These are phyloP conservation scores for Hylaeus anthracinus DNA, from an alignment of 1,140 invertebrate genomes.

Conservation along the genomic window DNA sequence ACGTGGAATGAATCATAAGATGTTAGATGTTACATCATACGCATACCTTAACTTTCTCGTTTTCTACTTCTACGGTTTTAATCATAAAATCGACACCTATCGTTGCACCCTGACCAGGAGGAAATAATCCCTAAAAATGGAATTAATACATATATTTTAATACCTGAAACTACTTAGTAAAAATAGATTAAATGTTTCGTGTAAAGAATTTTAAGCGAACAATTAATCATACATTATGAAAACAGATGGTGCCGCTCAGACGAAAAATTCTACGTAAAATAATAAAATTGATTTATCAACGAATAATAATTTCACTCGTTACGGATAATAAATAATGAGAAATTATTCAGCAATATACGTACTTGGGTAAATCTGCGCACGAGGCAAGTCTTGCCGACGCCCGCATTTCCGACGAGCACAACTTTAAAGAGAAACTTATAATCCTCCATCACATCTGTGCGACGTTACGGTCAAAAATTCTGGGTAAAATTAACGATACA, in stretches of 20 bases:
- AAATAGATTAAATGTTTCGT: neutral
- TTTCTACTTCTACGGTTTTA: conserved; percentile 98
- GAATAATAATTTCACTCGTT: neutral
- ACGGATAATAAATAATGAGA: neutral
- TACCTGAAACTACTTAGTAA: neutral
- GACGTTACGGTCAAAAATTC: conserved; percentile 24
- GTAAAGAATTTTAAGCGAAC: neutral
- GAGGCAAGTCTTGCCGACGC: conserved; percentile 96
- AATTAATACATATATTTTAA: neutral
- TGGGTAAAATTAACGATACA: conserved; percentile 46
- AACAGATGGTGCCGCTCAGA: neutral
- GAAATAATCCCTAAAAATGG: conserved; percentile 89
- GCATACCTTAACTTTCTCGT: conserved; percentile 97
- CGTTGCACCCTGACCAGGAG: conserved; percentile 98
- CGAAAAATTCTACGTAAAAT: neutral
- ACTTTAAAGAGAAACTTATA: conserved; percentile 99
- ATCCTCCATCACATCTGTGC: conserved; percentile 90
- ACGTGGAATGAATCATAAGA: conserved; percentile 17
- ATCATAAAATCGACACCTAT: conserved; percentile 99
- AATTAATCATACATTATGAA: neutral
- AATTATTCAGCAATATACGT: conserved; percentile 17
- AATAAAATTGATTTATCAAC: neutral
- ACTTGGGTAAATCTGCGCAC: conserved; percentile 94
- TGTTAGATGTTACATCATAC: conserved; percentile 19
- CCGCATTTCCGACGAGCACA: conserved; percentile 96